A percentile compares a stretch with the other conserved stretches of the same genome.
These are phyloP conservation scores for Microctonus brassicae DNA, from an alignment of 2,888 invertebrate species.

Conservation along the genomic window DNA sequence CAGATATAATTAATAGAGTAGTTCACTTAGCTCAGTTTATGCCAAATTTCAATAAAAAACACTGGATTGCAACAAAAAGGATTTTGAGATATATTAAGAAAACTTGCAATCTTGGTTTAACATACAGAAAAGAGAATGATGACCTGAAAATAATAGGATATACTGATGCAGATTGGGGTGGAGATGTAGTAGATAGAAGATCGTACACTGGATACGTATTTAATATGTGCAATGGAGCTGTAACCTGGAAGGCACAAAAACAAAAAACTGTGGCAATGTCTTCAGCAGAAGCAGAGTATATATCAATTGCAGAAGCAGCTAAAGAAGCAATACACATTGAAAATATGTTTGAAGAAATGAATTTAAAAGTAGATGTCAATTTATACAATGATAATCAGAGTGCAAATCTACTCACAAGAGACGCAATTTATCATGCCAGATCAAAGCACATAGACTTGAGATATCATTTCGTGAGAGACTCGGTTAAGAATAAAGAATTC, in stretches of 20 bases:
- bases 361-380: not conserved
- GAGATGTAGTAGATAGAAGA: conserved; percentile 24
- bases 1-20: conserved; percentile 6
- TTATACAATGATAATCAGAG: conserved; percentile 25
- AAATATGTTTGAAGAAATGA: conserved; percentile 21
- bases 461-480: conserved; percentile 33
- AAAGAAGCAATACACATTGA: conserved; percentile 37
- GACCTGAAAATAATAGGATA: not conserved
- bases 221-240: conserved; percentile 20
- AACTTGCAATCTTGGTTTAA: conserved; percentile 13
- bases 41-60: not conserved
- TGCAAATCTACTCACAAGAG: conserved; percentile 16
- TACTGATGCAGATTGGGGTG: conserved; percentile 38
- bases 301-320: conserved; percentile 34
- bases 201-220: conserved; percentile 41
- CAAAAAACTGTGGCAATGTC: conserved; percentile 38
- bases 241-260: conserved; percentile 40
- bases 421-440: conserved; percentile 19
- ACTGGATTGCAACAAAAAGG: conserved; percentile 34
- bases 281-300: conserved; percentile 40
- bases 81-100: conserved; percentile 26
- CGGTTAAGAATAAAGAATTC: not conserved
- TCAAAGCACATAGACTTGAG: conserved; percentile 37
- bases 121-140: not conserved
- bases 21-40: conserved; percentile 33